Conservation (phyloP, 64 coral and sea anemone species). For the Pocillopora damicornis region DNA sequence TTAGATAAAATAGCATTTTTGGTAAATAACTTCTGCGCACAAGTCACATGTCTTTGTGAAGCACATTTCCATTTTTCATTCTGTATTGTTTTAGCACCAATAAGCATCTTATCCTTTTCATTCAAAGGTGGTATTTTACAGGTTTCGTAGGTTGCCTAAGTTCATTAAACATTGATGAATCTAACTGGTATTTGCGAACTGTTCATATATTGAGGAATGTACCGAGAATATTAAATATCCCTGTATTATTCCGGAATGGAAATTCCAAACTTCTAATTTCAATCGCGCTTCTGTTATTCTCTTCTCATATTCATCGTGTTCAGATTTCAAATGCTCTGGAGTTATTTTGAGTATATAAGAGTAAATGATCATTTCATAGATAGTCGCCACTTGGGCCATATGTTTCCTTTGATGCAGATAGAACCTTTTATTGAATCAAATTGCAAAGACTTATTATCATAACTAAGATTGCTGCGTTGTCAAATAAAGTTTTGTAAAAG, state of each 20-base stretch:
- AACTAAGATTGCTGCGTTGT: conserved; percentile 19
- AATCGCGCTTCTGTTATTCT: background rate
- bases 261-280: background rate
- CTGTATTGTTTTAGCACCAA: background rate
- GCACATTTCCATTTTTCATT: conserved; percentile 16
- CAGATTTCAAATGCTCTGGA: background rate
- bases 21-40: background rate
- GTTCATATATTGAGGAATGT: background rate
- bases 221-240: conserved; percentile 16
- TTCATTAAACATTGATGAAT: background rate
- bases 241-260: background rate
- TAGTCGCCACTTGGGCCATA: conserved; percentile 1
- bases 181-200: background rate
- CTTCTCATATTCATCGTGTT: background rate
- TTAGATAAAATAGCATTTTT: conserved; percentile 2
- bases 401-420: background rate
- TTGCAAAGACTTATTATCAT: conserved; percentile 10
- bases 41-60: conserved; percentile 38
- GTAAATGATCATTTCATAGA: background rate
- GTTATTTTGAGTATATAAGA: background rate
- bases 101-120: conserved; percentile 10
- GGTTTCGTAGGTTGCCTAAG: background rate
- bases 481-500: background rate
- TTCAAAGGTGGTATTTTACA: conserved; percentile 26
- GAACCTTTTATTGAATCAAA: background rate